A percentile compares a stretch with the other conserved stretches of the same genome.
Conservation (phyloP, 1,140 invertebrate species). For the Harpegnathos saltator region DNA sequence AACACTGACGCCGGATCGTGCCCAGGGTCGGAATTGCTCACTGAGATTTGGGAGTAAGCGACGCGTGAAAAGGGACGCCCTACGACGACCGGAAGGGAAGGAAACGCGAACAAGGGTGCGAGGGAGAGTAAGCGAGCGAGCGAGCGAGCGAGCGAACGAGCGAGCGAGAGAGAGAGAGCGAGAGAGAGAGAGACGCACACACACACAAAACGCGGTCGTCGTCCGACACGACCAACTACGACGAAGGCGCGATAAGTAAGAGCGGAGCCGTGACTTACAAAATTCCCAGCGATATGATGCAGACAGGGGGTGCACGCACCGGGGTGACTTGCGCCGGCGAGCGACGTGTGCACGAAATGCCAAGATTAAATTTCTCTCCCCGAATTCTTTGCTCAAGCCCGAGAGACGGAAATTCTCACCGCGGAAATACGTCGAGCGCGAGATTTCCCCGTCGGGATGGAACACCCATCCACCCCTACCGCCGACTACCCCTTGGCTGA, state of each 20-base stretch:
- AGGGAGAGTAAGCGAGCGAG: background rate
- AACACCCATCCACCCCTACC: background rate
- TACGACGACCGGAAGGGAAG: constrained; percentile 17
- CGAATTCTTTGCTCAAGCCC: background rate
- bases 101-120: background rate
- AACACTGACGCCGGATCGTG: constrained; percentile 58
- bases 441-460: too few relatives aligned
- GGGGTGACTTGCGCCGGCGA: background rate
- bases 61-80: constrained; percentile 54
- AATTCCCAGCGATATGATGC: background rate
- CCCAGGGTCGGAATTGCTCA: constrained; percentile 48
- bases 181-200: too few relatives aligned
- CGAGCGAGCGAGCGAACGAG: too few relatives aligned
- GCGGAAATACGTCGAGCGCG: too few relatives aligned
- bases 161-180: background rate
- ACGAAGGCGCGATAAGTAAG: constrained; percentile 14
- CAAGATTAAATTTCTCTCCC: background rate
- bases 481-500: too few relatives aligned
- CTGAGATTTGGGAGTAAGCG: constrained; percentile 56
- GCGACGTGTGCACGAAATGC: background rate
- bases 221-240: background rate
- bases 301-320: background rate
- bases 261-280: constrained; percentile 19
- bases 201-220: background rate
- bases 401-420: too few relatives aligned